These are phyloP conservation scores for Pediacus dermestoides DNA, from an alignment of 2,888 invertebrate genomes.

Conservation along the genomic window DNA sequence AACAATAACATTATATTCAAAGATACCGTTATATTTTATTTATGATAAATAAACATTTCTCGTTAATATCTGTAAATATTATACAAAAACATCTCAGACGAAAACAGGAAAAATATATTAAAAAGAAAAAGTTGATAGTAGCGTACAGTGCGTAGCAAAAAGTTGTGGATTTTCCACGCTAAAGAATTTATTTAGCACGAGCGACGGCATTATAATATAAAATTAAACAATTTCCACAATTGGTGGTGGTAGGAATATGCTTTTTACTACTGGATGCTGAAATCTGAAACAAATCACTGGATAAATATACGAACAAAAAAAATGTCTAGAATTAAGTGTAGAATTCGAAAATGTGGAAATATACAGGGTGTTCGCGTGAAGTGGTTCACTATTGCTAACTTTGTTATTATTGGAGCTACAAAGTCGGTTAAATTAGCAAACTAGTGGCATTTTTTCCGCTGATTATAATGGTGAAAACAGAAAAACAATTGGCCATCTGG, in stretches of 20 bases:
- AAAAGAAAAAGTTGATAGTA: slow-evolving; percentile 14
- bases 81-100: too few relatives aligned
- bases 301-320: slow-evolving; percentile 1
- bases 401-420: too few relatives aligned
- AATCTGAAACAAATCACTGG: slow-evolving; percentile 25
- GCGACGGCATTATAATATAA: background rate
- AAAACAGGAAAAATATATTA: slow-evolving; percentile 9
- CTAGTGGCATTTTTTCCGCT: too few relatives aligned
- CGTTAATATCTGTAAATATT: background rate
- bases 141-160: slow-evolving; percentile 26
- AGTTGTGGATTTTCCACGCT: slow-evolving; percentile 9
- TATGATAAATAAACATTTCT: background rate
- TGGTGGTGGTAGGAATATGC: background rate
- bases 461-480: too few relatives aligned
- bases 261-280: slow-evolving; percentile 32
- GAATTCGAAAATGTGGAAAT: too few relatives aligned
- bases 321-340: too few relatives aligned
- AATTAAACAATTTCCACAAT: background rate
- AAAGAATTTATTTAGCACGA: slow-evolving; percentile 23
- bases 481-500: too few relatives aligned
- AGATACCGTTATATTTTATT: background rate
- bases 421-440: too few relatives aligned
- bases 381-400: too few relatives aligned
- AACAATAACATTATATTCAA: background rate
- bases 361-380: too few relatives aligned